Evolutionary conservation across 2,797 vertebrate species (phyloP).

Genomic region (Pseudochromis fuscus): DNA sequence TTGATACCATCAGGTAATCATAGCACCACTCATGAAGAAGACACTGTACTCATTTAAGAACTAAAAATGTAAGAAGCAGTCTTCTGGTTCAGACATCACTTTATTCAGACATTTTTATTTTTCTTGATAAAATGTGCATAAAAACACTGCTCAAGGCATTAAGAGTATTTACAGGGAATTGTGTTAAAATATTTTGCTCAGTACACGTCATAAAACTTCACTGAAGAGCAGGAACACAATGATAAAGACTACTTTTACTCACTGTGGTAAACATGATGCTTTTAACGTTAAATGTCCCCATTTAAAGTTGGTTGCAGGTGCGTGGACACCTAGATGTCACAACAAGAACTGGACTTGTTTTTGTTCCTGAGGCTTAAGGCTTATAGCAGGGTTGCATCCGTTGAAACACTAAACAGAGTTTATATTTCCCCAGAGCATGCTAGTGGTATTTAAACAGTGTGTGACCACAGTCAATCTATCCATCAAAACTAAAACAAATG

Average conservation of each 20-base stretch:
- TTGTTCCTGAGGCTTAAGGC: background rate
- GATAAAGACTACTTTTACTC: background rate
- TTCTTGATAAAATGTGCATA: background rate
- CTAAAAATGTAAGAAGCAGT: no score
- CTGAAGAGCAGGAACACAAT: background rate
- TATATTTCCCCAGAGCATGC: background rate
- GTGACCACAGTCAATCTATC: conserved; percentile 8
- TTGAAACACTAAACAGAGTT: background rate
- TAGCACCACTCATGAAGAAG: background rate
- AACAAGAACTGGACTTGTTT: background rate
- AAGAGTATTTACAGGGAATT: no score
- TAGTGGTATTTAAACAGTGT: background rate
- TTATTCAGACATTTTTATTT: no score
- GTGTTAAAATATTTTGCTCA: background rate
- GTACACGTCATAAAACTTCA: background rate
- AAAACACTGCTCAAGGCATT: background rate
- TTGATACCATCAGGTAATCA: background rate
- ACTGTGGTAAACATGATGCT: background rate
- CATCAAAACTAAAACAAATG: conserved; percentile 15
- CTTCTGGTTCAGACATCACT: no score
- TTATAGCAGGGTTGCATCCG: background rate
- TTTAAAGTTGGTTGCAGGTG: background rate
- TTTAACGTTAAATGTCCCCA: background rate
- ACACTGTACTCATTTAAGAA: background rate
- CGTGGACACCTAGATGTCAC: background rate